Conservation (phyloP, 1,140 invertebrate species). For the Papilio machaon region DNA sequence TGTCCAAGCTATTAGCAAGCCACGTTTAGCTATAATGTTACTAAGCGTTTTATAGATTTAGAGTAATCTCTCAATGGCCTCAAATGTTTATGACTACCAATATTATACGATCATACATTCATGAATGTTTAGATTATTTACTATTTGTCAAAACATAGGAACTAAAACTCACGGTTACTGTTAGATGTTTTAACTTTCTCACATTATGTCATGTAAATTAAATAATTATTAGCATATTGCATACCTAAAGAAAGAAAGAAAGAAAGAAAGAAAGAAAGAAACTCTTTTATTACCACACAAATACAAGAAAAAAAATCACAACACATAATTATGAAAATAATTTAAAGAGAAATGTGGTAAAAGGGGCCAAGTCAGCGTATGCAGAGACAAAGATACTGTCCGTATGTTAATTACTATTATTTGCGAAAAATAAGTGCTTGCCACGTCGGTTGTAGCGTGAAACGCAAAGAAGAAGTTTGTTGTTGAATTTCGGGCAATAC, state of each 20-base stretch:
- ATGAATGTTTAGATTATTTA: constrained; percentile 1
- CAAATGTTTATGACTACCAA: neutral
- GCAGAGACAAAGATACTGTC: no score
- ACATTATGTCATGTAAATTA: neutral
- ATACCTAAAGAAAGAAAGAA: no score
- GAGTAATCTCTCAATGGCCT: neutral
- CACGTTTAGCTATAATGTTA: neutral
- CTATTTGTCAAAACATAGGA: neutral
- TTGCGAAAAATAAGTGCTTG: no score
- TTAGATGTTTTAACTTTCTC: neutral
- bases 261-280: no score
- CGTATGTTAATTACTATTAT: no score
- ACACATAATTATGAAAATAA: no score
- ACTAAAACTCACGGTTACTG: neutral
- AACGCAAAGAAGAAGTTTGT: neutral
- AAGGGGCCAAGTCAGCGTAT: no score
- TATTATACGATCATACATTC: neutral
- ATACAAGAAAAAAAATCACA: no score
- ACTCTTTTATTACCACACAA: no score
- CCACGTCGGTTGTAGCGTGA: neutral
- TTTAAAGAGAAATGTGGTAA: no score
- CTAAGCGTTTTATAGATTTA: no score
- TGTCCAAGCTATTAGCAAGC: neutral
- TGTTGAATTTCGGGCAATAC: neutral
- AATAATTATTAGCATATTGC: neutral